phyloP scores from a whole-genome alignment of 2,888 invertebrate species.

The Amaurobius ferox region DNA sequence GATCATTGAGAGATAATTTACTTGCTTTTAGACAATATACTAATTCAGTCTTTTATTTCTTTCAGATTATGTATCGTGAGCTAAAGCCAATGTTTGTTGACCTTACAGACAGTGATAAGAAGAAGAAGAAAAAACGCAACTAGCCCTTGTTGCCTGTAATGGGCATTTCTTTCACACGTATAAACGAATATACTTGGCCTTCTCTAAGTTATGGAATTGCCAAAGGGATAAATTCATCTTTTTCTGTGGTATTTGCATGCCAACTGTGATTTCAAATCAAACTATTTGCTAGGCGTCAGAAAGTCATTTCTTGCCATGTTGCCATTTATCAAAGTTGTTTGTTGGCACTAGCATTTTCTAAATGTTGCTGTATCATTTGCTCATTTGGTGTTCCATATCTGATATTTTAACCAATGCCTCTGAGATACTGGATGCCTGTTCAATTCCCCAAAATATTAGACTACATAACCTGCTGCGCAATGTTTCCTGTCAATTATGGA shows the following conservation, averaged over 20 bases:
- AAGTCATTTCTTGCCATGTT: conserved; percentile 38
- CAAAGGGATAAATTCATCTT: conserved; percentile 35
- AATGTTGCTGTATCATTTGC: conserved; percentile 56
- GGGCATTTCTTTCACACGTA: not conserved
- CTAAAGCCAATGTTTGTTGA: conserved; percentile 67
- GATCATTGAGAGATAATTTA: too few species aligned
- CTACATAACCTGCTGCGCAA: too few species aligned
- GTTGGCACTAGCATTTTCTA: conserved; percentile 48
- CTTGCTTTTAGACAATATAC: too few species aligned
- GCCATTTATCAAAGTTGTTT: conserved; percentile 70
- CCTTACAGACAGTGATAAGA: conserved; percentile 67
- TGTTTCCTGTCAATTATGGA: too few species aligned
- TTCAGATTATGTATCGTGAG: conserved; percentile 56
- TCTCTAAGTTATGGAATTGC: conserved; percentile 19
- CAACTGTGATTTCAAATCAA: conserved; percentile 58
- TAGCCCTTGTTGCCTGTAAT: not conserved
- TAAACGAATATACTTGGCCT: conserved; percentile 25
- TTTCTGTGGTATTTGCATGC: conserved; percentile 30
- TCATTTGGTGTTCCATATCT: conserved; percentile 62
- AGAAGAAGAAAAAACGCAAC: conserved; percentile 63
- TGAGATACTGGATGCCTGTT: too few species aligned
- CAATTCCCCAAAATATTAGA: too few species aligned
- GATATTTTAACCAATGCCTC: too few species aligned
- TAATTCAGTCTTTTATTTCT: not conserved
- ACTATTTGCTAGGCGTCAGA: conserved; percentile 48